Evolutionary conservation across 2,888 invertebrate genomes (phyloP), one percentile per base, ranked within the genome.

Genomic region (Cataglyphis livida): DNA sequence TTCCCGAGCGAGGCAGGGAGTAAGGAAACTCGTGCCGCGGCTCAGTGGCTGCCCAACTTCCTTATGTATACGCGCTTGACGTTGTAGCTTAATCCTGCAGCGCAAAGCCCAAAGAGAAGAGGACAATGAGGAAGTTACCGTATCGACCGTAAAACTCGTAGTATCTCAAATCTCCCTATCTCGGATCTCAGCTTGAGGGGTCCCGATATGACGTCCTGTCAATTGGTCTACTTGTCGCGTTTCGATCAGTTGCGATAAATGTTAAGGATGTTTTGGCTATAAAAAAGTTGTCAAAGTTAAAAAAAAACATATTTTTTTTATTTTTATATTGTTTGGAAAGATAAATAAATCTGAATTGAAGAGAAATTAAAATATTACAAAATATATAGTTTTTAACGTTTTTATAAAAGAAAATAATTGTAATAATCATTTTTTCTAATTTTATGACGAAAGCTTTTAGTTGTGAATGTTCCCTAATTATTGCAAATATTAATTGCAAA

Each of bases 21-120:
- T 41, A 62, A 87, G 78, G 75, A 84, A 89, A 76, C 84, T 83
- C 66, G 84, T 74, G 54, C 73, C 62, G 71, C 73, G 84, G 83
- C 82, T 88, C 86, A 81, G 65, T 82, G 76, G 81, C 79, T 74
- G 54, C 51, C 84, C 81, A 87, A 89, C 86, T 89, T 89, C 66
- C 44, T 44, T 71, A 51, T 51, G 57, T 74, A 59, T 79, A 84
- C 62, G 87, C 57, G 74, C 76, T 82, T 66, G 82, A 82, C 66
- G 66, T 75, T 65, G 12, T 44, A 68, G 81, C 85, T 88, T 85
- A 88, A 90, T 88, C 82, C 78, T 66, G 66, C 64, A 81, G 68
- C 87, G 73, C 86, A 78, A 65, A 51, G n/a, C 82, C 70, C 32
- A 18, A 57, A n/a, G 65, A 65, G 57, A 38, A 12, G 65, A 70